phyloP scores from a whole-genome alignment of 2,888 invertebrate genomes.

The Conomelus anceps region DNA sequence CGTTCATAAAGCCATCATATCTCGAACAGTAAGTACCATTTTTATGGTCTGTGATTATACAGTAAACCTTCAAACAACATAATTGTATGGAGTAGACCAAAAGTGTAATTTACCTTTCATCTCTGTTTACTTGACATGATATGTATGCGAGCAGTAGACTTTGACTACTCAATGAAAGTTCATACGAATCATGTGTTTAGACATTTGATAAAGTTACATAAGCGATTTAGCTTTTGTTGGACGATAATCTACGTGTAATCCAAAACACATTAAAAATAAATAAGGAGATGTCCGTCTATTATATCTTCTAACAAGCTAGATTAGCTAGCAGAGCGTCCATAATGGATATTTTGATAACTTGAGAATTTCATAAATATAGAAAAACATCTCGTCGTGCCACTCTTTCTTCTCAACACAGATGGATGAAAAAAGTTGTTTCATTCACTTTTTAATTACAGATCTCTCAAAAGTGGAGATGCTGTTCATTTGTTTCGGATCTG shows the following conservation, averaged over 20 bases:
- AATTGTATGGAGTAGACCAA: neutral
- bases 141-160: neutral
- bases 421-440: no score
- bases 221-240: neutral
- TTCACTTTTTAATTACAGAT: no score
- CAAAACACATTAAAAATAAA: neutral
- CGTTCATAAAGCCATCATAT: neutral
- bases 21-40: neutral
- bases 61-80: neutral
- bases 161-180: neutral
- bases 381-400: neutral
- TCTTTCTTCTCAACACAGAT: no score
- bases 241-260: neutral
- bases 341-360: no score
- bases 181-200: neutral
- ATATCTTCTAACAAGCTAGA: neutral
- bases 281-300: neutral
- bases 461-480: no score
- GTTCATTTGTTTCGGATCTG: no score
- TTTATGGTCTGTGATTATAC: neutral
- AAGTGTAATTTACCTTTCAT: neutral
- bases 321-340: neutral
- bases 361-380: neutral
- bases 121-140: neutral
- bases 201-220: neutral